Conservation (phyloP, 2,888 invertebrate species). For the Agonopterix subpropinquella region DNA sequence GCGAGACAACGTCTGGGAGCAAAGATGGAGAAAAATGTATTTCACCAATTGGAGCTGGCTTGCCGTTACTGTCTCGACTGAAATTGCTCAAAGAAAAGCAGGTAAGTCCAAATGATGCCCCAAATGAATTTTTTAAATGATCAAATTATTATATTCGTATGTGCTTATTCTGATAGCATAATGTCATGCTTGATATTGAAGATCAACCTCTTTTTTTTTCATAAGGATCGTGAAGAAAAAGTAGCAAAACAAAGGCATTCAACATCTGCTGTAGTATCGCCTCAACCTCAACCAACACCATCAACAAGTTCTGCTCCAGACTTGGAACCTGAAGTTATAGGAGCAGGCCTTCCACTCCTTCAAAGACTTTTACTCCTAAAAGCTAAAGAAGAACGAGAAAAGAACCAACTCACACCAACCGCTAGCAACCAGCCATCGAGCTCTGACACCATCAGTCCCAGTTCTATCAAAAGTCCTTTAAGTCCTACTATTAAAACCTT, state of each 20-base stretch:
- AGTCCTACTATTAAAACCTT: slow-evolving; percentile 68
- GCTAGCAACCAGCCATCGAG: slow-evolving; percentile 67
- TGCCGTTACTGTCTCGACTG: slow-evolving; percentile 85
- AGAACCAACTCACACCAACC: slow-evolving; percentile 59
- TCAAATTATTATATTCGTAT: background rate
- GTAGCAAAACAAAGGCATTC: slow-evolving; percentile 63
- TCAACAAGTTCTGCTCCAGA: slow-evolving; percentile 77
- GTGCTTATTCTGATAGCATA: background rate
- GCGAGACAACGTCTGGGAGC: slow-evolving; percentile 54
- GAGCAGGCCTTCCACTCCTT: slow-evolving; percentile 82
- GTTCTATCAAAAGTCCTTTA: slow-evolving; percentile 67
- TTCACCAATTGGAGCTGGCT: slow-evolving; percentile 88
- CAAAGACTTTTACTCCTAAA: slow-evolving; percentile 85
- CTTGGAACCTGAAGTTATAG: slow-evolving; percentile 78
- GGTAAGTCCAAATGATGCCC: slow-evolving; percentile 41
- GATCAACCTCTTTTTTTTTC: slow-evolving; percentile 7
- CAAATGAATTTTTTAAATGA: background rate
- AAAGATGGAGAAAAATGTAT: slow-evolving; percentile 77
- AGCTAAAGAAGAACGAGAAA: slow-evolving; percentile 82
- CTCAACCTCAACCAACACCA: slow-evolving; percentile 75
- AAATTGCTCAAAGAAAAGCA: slow-evolving; percentile 91
- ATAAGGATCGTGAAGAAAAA: slow-evolving; percentile 70
- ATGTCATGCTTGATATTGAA: background rate
- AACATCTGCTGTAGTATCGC: slow-evolving; percentile 46
- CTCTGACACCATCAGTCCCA: slow-evolving; percentile 69